Evolutionary conservation across 2,888 invertebrate genomes (phyloP), one percentile per base, ranked within the genome.

Genomic region (Pinctada fucata): DNA sequence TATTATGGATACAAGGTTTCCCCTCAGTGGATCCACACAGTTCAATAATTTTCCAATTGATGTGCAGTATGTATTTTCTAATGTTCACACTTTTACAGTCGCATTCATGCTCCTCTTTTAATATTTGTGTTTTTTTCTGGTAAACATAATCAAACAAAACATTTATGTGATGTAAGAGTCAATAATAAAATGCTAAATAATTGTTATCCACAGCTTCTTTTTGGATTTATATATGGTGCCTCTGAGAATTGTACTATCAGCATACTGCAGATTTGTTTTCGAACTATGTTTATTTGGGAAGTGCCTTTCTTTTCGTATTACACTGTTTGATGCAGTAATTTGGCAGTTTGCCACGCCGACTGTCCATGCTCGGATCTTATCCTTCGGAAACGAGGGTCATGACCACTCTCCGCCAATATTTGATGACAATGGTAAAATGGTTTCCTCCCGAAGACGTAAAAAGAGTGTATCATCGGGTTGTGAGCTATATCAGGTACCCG

Each of bases 401-500:
- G 80, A 80, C 16, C 10, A 45, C 0, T 66, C 78, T 4, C 72
- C 78, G 2, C 80, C 82, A 10, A 3, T 48, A 58, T 76, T 81
- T 68, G 49, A 63, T 10, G 8, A 31, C 10, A 48, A 63, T 65
- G 49, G 71, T 63, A 3, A 75, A 2, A 58, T 6, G 13, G 58
- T 58, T 6, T 58, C 58, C 58, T 58, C 58, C 13, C 6, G 58
- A 10, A n/a, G 65, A 3, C 48, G 49, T 13, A 70, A 74, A 74
- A 3, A 50, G 52, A 10, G 52, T 52, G 48, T 16, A 66, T 10
- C 70, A 8, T 10, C 63, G 6, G 80, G 82, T 3, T 87, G 87
- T 63, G 69, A 75, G 13, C 80, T 87, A 0, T 73, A 79, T 3
- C 87, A 87, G 65, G 70, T 86, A 52, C 51, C 70, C 4, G 82